Evolutionary conservation across 2,797 vertebrate genomes (phyloP).

Genomic region (Sardinella longiceps): DNA sequence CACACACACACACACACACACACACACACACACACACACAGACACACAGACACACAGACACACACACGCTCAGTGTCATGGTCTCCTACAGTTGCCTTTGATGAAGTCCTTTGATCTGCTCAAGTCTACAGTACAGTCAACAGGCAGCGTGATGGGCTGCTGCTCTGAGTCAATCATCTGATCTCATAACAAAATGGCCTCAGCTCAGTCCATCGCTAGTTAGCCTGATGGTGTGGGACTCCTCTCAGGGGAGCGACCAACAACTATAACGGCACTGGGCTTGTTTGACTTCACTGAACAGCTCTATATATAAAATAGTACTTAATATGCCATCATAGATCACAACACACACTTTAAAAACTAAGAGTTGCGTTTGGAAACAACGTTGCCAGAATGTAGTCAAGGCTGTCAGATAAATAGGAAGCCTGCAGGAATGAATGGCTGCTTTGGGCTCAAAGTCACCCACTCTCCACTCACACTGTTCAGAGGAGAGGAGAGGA

Average conservation of each 20-base stretch:
- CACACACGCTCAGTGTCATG: background rate
- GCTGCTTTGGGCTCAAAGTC: background rate
- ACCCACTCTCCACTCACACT: background rate
- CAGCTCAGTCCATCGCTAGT: too few relatives aligned
- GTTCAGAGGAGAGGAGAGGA: background rate
- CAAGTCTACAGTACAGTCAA: background rate
- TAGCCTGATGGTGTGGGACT: too few relatives aligned
- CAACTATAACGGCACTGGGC: background rate
- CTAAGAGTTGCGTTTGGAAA: background rate
- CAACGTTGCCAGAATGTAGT: background rate
- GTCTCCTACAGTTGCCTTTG: background rate
- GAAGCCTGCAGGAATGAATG: background rate
- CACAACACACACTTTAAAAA: background rate
- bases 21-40: background rate
- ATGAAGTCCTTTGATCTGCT: background rate
- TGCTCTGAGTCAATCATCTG: background rate
- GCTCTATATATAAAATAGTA: background rate
- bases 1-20: background rate
- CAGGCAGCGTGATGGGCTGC: background rate
- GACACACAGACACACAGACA: background rate
- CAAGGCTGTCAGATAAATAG: background rate
- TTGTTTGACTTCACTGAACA: constrained; percentile 27
- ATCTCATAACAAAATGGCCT: background rate
- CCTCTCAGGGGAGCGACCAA: background rate
- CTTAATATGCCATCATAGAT: too few relatives aligned